These are phyloP conservation scores for Tinamus guttatus DNA, from an alignment of 2,113 vertebrate species.

Conservation along the genomic window DNA sequence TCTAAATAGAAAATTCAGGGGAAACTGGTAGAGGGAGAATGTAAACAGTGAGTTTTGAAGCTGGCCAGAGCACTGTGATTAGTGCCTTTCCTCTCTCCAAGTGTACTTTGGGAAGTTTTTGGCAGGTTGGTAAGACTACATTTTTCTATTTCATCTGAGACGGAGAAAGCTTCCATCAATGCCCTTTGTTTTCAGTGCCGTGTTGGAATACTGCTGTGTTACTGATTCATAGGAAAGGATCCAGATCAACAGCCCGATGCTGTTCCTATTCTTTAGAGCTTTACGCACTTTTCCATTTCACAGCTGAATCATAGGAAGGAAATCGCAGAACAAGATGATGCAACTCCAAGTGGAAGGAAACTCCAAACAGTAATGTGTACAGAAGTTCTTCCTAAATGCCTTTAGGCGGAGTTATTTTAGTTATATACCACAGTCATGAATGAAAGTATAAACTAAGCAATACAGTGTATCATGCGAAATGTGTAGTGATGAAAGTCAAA, in stretches of 20 bases:
- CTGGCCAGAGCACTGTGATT: not conserved
- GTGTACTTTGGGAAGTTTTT: not conserved
- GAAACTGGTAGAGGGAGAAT: slow-evolving; percentile 14
- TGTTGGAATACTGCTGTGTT: not conserved
- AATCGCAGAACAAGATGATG: not conserved
- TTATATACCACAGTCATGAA: not conserved
- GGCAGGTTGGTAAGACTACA: not conserved
- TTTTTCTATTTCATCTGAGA: slow-evolving; percentile 28
- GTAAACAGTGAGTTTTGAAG: slow-evolving; percentile 29
- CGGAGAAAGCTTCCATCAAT: not conserved
- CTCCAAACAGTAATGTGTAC: not conserved
- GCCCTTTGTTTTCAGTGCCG: not conserved
- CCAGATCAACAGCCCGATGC: not conserved
- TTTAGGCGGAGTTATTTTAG: not conserved
- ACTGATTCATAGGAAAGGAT: not conserved
- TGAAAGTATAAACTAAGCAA: not conserved
- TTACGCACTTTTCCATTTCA: not conserved
- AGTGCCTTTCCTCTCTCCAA: slow-evolving; percentile 47
- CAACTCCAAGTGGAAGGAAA: not conserved
- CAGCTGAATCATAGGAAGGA: not conserved
- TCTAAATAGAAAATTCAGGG: not conserved
- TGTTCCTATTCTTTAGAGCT: not conserved
- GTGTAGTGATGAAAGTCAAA: not conserved
- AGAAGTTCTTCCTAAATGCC: not conserved
- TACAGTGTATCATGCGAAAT: not conserved